Evolutionary conservation across 2,113 vertebrate genomes (phyloP), one percentile per base, ranked within the genome.

Genomic region (Laticauda colubrina): DNA sequence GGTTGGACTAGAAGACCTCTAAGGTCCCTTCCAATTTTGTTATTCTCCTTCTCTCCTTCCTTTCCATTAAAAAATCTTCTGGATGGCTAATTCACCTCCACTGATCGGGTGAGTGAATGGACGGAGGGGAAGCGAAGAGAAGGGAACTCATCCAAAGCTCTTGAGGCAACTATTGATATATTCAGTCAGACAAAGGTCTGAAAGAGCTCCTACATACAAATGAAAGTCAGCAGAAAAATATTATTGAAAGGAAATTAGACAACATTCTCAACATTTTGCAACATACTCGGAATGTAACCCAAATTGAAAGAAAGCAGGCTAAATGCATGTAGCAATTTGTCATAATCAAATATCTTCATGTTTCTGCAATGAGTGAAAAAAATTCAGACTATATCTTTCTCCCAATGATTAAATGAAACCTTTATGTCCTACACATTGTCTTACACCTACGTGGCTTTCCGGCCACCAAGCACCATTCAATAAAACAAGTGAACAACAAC

Each of bases 231-330:
- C 15, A 69, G 64, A n/a, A n/a, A 69, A 56, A 88, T 55, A 39
- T 87, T 53, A 48, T 45, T 45, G 23, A 89, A 56, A 90, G 64
- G 59, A 64, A 69, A 90, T 53, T 24, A 9, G 3, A 26, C 2
- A 64, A 34, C 59, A 53, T n/a, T 89, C 88, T 95, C 54, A 88
- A 88, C 56, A 56, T 23, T 54, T n/a, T 2, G 0, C 87, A 34
- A 34, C 94, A 95, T 90, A 94, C 91, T 39, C 34, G 0, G 75
- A 93, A 96, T 95, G 90, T 86, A 89, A 94, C 90, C 89, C 92
- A 95, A 91, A 90, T 88, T 53, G 91, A 24, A 34, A 89, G 94
- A 92, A 85, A 39, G 11, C 53, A 94, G 53, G 91, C 43, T 3
- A 90, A 45, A 34, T 29, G 48, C 45, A 64, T 20, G 48, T 51